Conservation (phyloP, 2,113 vertebrate species). For the Polyodon spathula region DNA sequence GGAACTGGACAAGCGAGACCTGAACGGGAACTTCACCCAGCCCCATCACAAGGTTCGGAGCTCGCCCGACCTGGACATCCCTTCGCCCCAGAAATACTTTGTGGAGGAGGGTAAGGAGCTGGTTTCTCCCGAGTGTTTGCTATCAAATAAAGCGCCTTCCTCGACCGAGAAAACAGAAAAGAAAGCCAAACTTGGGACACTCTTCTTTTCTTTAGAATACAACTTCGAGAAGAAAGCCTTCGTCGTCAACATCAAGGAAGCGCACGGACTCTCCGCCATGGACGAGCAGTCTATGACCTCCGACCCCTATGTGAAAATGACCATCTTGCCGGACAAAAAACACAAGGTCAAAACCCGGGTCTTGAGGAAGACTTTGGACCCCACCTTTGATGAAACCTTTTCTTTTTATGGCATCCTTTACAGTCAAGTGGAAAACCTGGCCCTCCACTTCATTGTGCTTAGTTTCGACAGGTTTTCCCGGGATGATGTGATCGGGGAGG, state of each 20-base stretch:
- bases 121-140: constrained; percentile 67
- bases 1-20: constrained; percentile 86
- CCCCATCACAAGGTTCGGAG: constrained; percentile 68
- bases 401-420: constrained; percentile 91
- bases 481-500: constrained; percentile 93
- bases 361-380: constrained; percentile 89
- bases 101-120: constrained; percentile 65
- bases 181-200: constrained; percentile 69
- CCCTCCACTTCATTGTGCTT: constrained; percentile 86
- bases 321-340: constrained; percentile 92
- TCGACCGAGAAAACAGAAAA: constrained; percentile 54
- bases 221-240: constrained; percentile 93
- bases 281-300: constrained; percentile 96
- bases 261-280: constrained; percentile 80
- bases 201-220: constrained; percentile 91
- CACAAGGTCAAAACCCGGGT: constrained; percentile 96
- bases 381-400: constrained; percentile 95
- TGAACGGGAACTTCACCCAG: constrained; percentile 91
- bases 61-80: constrained; percentile 68
- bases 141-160: constrained; percentile 71
- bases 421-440: constrained; percentile 74
- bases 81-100: constrained; percentile 62
- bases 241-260: constrained; percentile 93
- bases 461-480: constrained; percentile 96
- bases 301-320: constrained; percentile 97